Evolutionary conservation across 1,140 invertebrate species (phyloP), one percentile per base, ranked within the genome.

Genomic region (Drosophila sechellia): DNA sequence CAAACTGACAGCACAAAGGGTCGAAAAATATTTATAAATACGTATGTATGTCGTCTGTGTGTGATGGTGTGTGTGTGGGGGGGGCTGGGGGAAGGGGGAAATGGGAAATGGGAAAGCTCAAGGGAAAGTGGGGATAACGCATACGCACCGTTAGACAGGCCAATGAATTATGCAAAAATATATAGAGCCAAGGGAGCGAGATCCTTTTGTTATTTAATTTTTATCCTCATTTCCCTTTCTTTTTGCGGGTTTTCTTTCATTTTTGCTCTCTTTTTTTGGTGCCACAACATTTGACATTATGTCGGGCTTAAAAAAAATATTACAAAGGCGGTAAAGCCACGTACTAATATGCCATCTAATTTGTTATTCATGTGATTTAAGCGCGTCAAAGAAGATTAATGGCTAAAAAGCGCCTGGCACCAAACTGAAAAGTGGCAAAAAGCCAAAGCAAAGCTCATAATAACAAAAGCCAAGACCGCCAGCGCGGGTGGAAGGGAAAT

Each of bases 331-430:
- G 48, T 10, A 22, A 74, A 74, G 69, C 69, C 71, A 74, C 72
- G 70, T 66, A 89, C 79, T 87, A 87, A 87, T 89, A 87, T 89
- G 85, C 79, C 84, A 87, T 73, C 84, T 87, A 90, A 90, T 90
- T 90, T 90, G 86, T 86, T 90, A 90, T 90, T 90, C 86, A 90
- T 90, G 87, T 87, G 83, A 90, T 90, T 90, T 90, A 90, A 86
- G 76, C 86, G 86, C 76, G 81, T 90, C 86, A 90, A 90, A 90
- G 86, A 90, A 90, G 86, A 90, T 90, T 90, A 90, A 90, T 90
- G 86, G 83, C 76, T 68, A 59, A 73, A 66, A 57, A 13, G 37
- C 42, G 45, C 42, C 20, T 27, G 65, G 50, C 68, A 27, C 43
- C 42, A 56, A 65, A 70, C 35, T 70, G 66, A 53, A 69, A 70